Evolutionary conservation across 2,888 invertebrate species (phyloP), one percentile per base, ranked within the genome.

Genomic region (Spodoptera picta): DNA sequence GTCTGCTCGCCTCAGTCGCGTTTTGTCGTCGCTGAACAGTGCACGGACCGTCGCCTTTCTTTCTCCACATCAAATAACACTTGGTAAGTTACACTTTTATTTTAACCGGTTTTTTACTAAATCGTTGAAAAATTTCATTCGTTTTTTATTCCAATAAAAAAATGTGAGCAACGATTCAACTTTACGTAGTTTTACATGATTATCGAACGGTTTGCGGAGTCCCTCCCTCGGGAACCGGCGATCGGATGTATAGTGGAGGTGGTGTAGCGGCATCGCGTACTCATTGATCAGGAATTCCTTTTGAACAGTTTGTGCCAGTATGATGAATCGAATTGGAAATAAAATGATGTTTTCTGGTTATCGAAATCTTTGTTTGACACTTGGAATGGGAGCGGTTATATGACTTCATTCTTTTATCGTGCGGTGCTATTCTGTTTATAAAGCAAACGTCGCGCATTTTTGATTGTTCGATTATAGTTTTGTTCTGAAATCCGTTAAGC

Each of bases 21-120:
- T 84, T 86, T 87, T 85, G 87, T 86, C 89, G 84, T 82, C 83
- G 86, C 83, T 75, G 72, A 79, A 79, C 74, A 82, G 90, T 90
- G 90, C 85, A 88, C 92, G 89, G 76, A 69, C 65, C 70, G 73
- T 67, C 67, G 51, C 60, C 74, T 69, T 73, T 77, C 74, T 70
- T 79, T 76, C 82, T 73, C 77, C 79, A 81, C 86, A 83, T 84
- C 84, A 86, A 85, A 84, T 73, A 81, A 83, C 69, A 83, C 82
- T 87, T 88, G 88, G 92, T 92, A 84, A 91, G 92, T 90, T 68
- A 65, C 70, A 71, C 47, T 76, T 82, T 81, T 66, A 55, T 76
- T 82, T 81, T 66, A 55, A 67, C 48, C 58, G 56, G 43, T 56
- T 71, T 71, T 69, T 70, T 69, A 70, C 54, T 68, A 55, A 56